Evolutionary conservation across 2,113 vertebrate genomes (phyloP).

Genomic region (Gnathonemus longibarbis): DNA sequence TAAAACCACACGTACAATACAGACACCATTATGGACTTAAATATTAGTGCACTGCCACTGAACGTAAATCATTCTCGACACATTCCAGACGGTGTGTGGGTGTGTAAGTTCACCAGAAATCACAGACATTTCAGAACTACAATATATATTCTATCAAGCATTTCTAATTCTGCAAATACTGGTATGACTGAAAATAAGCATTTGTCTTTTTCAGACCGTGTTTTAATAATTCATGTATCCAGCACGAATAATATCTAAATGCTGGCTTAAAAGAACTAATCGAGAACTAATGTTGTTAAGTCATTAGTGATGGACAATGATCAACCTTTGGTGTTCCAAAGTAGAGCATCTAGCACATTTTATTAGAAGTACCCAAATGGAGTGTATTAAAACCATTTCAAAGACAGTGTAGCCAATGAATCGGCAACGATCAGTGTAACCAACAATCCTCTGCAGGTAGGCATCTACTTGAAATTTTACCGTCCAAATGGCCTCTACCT

Average conservation of each 20-base stretch:
- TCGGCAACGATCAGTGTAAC: neutral
- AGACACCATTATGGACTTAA: conserved; percentile 5
- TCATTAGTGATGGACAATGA: neutral
- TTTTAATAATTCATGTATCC: neutral
- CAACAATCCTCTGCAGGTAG: conserved; percentile 13
- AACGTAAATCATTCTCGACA: conserved; percentile 33
- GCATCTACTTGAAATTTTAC: neutral
- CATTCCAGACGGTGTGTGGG: conserved; percentile 38
- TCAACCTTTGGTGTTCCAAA: neutral
- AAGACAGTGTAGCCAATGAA: conserved; percentile 13
- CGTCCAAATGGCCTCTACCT: conserved; percentile 5
- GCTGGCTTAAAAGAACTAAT: neutral
- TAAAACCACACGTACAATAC: conserved; percentile 18
- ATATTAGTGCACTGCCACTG: conserved; percentile 36
- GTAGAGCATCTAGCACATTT: neutral
- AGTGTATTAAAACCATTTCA: neutral
- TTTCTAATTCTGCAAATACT: conserved; percentile 6
- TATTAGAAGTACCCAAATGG: neutral
- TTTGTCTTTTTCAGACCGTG: conserved; percentile 6
- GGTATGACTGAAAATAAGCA: neutral
- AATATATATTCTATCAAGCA: conserved; percentile 7
- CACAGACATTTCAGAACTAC: conserved; percentile 26
- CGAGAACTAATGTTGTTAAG: conserved; percentile 5
- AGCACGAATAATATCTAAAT: neutral
- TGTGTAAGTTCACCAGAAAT: conserved; percentile 17